Conservation (phyloP, 2,797 vertebrate species). For the Strix occidentalis region DNA sequence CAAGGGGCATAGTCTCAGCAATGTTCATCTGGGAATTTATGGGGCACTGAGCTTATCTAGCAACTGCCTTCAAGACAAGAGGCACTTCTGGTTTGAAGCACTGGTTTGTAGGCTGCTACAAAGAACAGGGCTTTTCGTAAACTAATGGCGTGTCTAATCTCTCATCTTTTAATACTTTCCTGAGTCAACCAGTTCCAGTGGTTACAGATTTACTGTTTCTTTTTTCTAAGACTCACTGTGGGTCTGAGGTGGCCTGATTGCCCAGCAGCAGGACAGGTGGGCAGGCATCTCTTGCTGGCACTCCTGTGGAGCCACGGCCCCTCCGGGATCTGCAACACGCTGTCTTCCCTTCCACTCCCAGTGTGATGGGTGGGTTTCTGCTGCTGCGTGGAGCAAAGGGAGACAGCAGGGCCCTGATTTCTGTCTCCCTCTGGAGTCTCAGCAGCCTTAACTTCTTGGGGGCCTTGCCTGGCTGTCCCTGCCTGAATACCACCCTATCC, state of each 20-base stretch:
- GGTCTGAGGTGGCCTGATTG: neutral
- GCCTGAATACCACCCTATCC: neutral
- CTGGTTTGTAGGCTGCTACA: rapidly evolving
- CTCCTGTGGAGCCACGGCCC: neutral
- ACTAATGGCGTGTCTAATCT: neutral
- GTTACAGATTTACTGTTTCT: neutral
- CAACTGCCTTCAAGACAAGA: neutral
- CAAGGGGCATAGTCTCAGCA: neutral
- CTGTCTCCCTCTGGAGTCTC: neutral
- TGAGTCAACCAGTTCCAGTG: neutral
- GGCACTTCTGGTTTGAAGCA: neutral
- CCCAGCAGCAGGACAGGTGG: neutral
- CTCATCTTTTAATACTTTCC: neutral
- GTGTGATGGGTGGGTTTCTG: rapidly evolving
- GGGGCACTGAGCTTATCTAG: neutral
- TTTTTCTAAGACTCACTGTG: neutral
- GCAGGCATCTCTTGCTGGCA: neutral
- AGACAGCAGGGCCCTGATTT: neutral
- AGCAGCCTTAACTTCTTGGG: neutral
- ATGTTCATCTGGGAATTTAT: neutral
- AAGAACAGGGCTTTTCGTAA: neutral
- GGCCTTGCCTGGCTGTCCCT: neutral
- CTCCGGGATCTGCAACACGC: neutral
- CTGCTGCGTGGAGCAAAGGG: neutral
- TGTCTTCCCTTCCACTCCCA: neutral